Percentiles rank a stretch among this genome's conserved stretches.
phyloP scores from a whole-genome alignment of 1,140 invertebrate species.

The Zaprionus kolodkinae region DNA sequence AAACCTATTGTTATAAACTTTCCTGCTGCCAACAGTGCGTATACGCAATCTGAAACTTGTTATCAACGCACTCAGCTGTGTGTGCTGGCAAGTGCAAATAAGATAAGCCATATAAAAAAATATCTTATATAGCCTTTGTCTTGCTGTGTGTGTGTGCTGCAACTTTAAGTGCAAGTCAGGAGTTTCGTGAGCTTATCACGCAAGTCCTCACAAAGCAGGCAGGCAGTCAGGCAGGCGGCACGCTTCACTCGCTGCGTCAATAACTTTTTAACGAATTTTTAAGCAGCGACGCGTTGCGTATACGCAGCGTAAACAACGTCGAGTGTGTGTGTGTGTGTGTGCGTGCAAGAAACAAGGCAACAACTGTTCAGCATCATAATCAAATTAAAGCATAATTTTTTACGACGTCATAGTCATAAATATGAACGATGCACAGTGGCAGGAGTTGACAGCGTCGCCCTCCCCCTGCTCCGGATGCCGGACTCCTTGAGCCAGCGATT shows the following conservation, averaged over 20 bases:
- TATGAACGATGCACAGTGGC: slow-evolving; percentile 73
- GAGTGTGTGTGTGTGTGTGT: slow-evolving; percentile 6
- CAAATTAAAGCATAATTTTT: slow-evolving; percentile 83
- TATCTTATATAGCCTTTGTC: slow-evolving; percentile 1
- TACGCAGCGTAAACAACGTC: slow-evolving; percentile 46
- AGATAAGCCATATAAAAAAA: slow-evolving; percentile 11
- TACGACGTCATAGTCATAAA: slow-evolving; percentile 82
- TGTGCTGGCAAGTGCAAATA: not conserved
- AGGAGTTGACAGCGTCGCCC: not conserved
- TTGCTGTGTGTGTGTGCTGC: not conserved
- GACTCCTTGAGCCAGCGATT: slow-evolving; percentile 57
- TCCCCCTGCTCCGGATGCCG: slow-evolving; percentile 28
- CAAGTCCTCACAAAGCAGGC: slow-evolving; percentile 36
- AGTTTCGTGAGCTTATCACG: slow-evolving; percentile 33
- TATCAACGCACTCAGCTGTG: slow-evolving; percentile 2
- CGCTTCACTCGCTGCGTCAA: slow-evolving; percentile 46
- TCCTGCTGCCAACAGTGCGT: not conserved
- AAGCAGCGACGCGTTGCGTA: slow-evolving; percentile 59
- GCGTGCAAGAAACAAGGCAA: slow-evolving; percentile 6
- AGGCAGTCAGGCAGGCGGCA: slow-evolving; percentile 20
- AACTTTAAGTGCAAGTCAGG: slow-evolving; percentile 42
- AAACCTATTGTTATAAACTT: not conserved
- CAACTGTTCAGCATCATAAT: slow-evolving; percentile 63
- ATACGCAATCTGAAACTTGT: not conserved
- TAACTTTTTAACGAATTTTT: slow-evolving; percentile 68